Evolutionary conservation across 1,140 invertebrate species (phyloP).

Genomic region (Bombyx mori): ASM3026992v2 NC_085130.1:9343001-9343500

Average conservation of each 20-base stretch:
- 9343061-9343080: too few relatives aligned
- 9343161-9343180: too few relatives aligned
- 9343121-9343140: too few relatives aligned
- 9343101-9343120: too few relatives aligned
- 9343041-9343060: too few relatives aligned
- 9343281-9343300: constrained; percentile 11
- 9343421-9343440: not conserved
- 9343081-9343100: too few relatives aligned
- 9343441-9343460: not conserved
- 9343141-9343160: too few relatives aligned
- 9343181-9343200: not conserved
- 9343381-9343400: not conserved
- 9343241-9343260: not conserved
- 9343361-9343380: constrained; percentile 3
- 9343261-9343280: not conserved
- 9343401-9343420: not conserved
- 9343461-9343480: not conserved
- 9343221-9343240: not conserved
- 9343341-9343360: constrained; percentile 15
- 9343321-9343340: constrained; percentile 22
- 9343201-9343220: not conserved
- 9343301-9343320: constrained; percentile 16
- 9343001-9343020: too few relatives aligned
- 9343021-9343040: too few relatives aligned
- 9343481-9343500: not conserved